A percentile compares a stretch with the other conserved stretches of the same genome.
phyloP scores from a whole-genome alignment of 1,140 invertebrate species.

The Drosophila lowei region DNA sequence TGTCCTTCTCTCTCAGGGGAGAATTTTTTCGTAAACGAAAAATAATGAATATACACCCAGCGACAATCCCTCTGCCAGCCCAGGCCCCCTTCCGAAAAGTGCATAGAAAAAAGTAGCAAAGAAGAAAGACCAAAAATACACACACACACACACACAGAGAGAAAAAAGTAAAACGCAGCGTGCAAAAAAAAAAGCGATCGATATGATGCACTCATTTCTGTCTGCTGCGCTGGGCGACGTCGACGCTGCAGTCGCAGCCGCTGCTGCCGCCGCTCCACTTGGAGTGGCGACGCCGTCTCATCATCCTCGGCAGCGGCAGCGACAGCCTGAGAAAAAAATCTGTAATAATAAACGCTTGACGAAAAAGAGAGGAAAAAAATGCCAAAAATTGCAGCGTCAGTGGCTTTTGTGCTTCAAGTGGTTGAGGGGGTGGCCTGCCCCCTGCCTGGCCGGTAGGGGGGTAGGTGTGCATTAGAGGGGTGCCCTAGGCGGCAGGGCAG shows the following conservation, averaged over 20 bases:
- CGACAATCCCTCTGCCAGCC: constrained; percentile 45
- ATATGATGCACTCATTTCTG: constrained; percentile 83
- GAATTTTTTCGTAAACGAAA: constrained; percentile 82
- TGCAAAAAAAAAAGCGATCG: constrained; percentile 81
- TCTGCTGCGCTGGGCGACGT: constrained; percentile 74
- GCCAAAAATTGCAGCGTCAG: constrained; percentile 82
- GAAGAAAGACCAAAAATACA: constrained; percentile 75
- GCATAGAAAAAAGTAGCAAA: constrained; percentile 80
- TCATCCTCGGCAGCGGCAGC: constrained; percentile 47
- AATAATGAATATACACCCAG: constrained; percentile 77
- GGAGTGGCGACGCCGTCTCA: constrained; percentile 62
- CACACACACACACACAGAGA: constrained; percentile 3
- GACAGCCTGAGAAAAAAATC: constrained; percentile 54
- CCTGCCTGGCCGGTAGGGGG: too few species aligned
- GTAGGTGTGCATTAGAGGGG: neutral
- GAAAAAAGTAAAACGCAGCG: constrained; percentile 70
- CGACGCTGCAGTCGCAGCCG: constrained; percentile 31
- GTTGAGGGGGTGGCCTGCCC: constrained; percentile 48
- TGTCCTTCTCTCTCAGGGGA: constrained; percentile 43
- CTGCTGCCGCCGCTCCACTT: constrained; percentile 42
- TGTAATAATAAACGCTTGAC: constrained; percentile 80
- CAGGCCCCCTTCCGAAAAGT: constrained; percentile 34
- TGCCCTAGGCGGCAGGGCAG: neutral
- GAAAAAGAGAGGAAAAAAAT: constrained; percentile 51
- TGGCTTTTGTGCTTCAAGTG: constrained; percentile 77